Conservation (phyloP, 2,113 vertebrate genomes). For the Cepphus grylle region DNA sequence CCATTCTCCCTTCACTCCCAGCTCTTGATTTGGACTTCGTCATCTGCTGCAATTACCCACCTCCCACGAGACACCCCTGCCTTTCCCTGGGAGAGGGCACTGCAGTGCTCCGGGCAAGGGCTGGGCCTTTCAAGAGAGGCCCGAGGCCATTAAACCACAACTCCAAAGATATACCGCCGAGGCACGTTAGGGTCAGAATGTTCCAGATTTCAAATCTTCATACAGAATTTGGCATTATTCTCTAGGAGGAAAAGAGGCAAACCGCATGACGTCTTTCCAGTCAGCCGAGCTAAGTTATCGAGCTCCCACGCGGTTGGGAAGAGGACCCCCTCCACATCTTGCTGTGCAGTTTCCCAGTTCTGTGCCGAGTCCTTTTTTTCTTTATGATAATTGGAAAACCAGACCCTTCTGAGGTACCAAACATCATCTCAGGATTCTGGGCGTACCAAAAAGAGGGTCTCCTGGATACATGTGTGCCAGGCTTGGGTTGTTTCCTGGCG, state of each 20-base stretch:
- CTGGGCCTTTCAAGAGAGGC: not conserved
- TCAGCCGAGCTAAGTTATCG: not conserved
- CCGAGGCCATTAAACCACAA: not conserved
- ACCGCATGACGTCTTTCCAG: accelerated
- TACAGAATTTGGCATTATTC: not conserved
- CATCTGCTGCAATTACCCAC: not conserved
- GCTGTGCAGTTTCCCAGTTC: not conserved
- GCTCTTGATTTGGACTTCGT: not conserved
- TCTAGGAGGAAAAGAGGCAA: not conserved
- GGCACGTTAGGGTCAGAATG: not conserved
- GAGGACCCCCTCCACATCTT: not conserved
- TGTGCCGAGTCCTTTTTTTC: not conserved
- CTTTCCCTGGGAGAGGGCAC: not conserved
- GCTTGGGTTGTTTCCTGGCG: not conserved
- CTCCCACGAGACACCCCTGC: not conserved
- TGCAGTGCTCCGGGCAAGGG: accelerated
- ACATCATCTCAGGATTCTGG: not conserved
- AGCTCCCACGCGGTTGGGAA: not conserved
- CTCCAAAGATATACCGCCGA: not conserved
- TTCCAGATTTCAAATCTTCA: not conserved
- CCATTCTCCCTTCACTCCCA: not conserved
- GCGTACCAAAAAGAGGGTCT: not conserved
- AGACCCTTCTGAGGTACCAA: not conserved
- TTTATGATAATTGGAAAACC: not conserved
- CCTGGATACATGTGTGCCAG: accelerated